Base-by-base conservation (phyloP, 2,888 invertebrate genomes). In the Parnassius smintheus region DNA sequence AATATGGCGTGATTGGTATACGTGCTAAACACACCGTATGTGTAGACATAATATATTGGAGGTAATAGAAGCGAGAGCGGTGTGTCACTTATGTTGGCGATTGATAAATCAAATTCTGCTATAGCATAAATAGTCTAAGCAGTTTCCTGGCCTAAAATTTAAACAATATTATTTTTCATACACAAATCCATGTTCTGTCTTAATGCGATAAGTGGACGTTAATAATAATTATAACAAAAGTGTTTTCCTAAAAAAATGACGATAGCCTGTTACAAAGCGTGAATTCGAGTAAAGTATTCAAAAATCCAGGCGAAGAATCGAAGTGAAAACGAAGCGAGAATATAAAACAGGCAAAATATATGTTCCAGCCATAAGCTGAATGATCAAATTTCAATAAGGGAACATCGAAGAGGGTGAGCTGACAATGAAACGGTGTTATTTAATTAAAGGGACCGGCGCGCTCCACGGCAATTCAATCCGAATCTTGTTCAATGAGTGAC, bases 401-500 rank as follows among this genome's bases (percentile, higher is more conserved):
- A 61, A 59, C 65, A 60, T 35, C 60, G 61, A 9, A 57, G 54
- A 59, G 52, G 56, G 52, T 52, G 65, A 58, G 59, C 60, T 54
- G 66, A 59, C 65, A 66, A 63, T 59, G 61, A 59, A 70, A 66
- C 66, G 70, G 63, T 68, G 64, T 69, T 68, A 71, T 72, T 72
- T 68, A 62, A 62, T 58, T 62, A 58, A 57, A 46, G 60, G 35
- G 60, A 12, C 46, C n/a, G n/a, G 11, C 18, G 44, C 18, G 13
- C 12, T 22, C 1, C 10, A 11, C 46, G 76, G 76, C 80, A 70
- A 78, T 81, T 81, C 83, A 84, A 85, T 85, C 83, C 55, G 41
- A 22, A 50, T 55, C 49, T 56, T 10, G 25, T 50, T 50, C 54
- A 50, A n/a, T n/a, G 49, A 50, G 44, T 22, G 50, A 42, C 50